These are phyloP conservation scores for Dolichoris vasculosae DNA, from an alignment of 1,140 invertebrate species.

Conservation along the genomic window DNA sequence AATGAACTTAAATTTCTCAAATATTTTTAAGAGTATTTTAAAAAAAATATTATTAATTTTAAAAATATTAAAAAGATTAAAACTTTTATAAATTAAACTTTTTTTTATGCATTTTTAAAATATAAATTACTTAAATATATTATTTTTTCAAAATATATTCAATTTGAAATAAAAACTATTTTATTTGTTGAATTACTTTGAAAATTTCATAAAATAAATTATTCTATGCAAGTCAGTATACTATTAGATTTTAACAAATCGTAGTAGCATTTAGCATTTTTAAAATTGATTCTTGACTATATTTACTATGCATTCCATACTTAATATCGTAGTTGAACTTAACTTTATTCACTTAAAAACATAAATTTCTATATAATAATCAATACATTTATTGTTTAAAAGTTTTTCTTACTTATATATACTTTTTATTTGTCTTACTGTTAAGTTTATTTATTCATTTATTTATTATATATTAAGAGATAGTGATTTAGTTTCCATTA, in stretches of 20 bases:
- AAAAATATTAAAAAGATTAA: no score
- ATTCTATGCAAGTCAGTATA: no score
- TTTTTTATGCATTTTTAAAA: no score
- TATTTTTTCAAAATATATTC: no score
- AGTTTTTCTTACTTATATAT: not conserved
- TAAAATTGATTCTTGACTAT: not conserved
- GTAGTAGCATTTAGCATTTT: not conserved
- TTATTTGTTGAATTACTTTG: no score
- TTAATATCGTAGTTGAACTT: slow-evolving; percentile 6
- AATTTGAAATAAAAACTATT: no score
- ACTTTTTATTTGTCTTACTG: not conserved
- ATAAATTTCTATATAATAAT: not conserved
- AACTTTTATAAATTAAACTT: no score
- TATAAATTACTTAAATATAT: no score
- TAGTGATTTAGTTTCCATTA: not conserved
- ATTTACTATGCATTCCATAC: slow-evolving; percentile 27
- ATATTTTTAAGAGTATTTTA: no score
- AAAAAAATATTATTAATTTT: no score
- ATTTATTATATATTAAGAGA: not conserved
- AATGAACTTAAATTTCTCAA: no score
- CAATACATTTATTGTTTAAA: not conserved
- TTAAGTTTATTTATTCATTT: not conserved
- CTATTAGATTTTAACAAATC: not conserved
- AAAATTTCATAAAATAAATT: no score
- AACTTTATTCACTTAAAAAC: not conserved